Conservation (phyloP, 2,113 vertebrate genomes). For the Ovis canadensis region DNA sequence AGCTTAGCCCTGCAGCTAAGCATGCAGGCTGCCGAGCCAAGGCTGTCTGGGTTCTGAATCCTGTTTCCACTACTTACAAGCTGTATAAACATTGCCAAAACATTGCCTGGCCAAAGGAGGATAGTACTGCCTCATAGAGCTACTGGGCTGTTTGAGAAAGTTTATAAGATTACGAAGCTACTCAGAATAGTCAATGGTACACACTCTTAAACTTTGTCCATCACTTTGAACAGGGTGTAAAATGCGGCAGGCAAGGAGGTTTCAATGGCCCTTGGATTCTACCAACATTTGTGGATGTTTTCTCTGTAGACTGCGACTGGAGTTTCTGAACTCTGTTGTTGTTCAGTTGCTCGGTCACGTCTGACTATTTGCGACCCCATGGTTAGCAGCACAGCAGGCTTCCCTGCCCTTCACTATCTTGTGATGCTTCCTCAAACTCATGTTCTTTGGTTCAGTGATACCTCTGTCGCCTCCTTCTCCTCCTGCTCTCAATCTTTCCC, state of each 20-base stretch:
- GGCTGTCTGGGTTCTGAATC: not conserved
- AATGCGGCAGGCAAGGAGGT: fast-evolving
- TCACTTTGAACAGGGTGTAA: not conserved
- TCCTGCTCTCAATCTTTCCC: not conserved
- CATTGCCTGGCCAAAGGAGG: not conserved
- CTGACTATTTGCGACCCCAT: no score
- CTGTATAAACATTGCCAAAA: not conserved
- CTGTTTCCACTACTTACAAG: fast-evolving
- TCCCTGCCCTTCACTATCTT: not conserved
- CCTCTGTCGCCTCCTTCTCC: not conserved
- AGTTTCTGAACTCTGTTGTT: not conserved
- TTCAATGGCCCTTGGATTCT: not conserved
- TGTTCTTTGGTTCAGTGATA: not conserved
- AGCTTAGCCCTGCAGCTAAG: not conserved
- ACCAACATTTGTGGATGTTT: fast-evolving
- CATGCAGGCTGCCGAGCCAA: no score
- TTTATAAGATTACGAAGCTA: not conserved
- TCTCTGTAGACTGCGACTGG: fast-evolving
- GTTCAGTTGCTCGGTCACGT: no score
- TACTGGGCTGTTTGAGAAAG: not conserved
- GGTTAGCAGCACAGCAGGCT: no score
- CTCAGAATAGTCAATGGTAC: not conserved
- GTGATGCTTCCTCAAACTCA: not conserved
- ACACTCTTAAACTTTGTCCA: not conserved
- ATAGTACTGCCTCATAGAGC: fast-evolving